A percentile compares a stretch with the other conserved stretches of the same genome.
Conservation (phyloP, 2,113 vertebrate genomes). For the Gasterosteus aculeatus region DNA sequence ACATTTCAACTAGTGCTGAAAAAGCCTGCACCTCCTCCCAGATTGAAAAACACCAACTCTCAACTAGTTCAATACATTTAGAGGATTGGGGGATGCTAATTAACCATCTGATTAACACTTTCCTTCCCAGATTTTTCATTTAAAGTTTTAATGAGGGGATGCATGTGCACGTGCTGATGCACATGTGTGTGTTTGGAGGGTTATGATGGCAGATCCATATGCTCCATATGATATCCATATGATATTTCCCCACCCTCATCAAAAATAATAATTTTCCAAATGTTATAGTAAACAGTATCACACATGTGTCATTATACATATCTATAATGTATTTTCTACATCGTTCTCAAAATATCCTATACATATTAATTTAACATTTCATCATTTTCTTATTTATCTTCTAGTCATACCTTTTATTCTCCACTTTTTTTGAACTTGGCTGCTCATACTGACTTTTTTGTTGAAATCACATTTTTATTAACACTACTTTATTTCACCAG, state of each 20-base stretch:
- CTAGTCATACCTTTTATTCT: background rate
- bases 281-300: background rate
- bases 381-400: too few relatives aligned
- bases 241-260: constrained; percentile 51
- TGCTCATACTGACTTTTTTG: background rate
- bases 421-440: background rate
- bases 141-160: constrained; percentile 58
- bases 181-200: constrained; percentile 8
- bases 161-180: constrained; percentile 25
- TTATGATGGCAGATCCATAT: constrained; percentile 54
- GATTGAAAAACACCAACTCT: constrained; percentile 75
- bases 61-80: constrained; percentile 69
- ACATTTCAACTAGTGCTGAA: constrained; percentile 85
- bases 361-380: too few relatives aligned
- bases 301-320: too few relatives aligned
- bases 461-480: background rate
- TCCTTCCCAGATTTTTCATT: constrained; percentile 57
- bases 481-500: too few relatives aligned
- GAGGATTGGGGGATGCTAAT: constrained; percentile 44
- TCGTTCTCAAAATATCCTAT: background rate
- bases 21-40: constrained; percentile 43
- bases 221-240: constrained; percentile 38
- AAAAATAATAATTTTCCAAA: background rate
- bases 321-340: background rate
- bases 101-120: constrained; percentile 75